Percentiles rank a stretch among this genome's conserved stretches.
These are phyloP conservation scores for Podocnemis expansa DNA, from an alignment of 2,113 vertebrate genomes.

Conservation along the genomic window DNA sequence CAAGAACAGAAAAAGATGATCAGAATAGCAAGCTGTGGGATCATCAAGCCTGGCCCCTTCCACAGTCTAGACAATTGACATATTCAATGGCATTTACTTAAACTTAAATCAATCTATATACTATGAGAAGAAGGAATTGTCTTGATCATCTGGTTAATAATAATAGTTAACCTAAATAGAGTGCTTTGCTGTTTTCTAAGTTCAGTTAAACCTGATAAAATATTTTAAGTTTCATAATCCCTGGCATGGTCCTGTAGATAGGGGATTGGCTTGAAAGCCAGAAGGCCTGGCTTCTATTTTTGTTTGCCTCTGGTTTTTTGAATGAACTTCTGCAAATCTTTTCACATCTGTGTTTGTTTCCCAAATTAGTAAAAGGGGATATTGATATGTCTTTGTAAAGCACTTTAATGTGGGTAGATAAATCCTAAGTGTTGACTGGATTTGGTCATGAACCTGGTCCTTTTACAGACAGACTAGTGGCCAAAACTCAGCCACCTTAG, in stretches of 20 bases:
- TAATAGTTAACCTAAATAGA: neutral
- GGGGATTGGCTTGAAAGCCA: neutral
- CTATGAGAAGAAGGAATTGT: neutral
- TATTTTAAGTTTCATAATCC: neutral
- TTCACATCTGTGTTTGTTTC: neutral
- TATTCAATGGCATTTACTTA: neutral
- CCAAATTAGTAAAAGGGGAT: neutral
- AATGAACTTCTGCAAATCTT: neutral
- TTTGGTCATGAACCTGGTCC: neutral
- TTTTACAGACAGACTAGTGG: neutral
- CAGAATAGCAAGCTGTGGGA: neutral
- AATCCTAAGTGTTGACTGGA: neutral
- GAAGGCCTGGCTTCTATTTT: neutral
- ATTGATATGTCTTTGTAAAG: neutral
- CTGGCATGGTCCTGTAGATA: neutral
- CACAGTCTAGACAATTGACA: neutral
- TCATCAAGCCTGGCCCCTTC: neutral
- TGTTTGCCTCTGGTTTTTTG: neutral
- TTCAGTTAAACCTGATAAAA: neutral
- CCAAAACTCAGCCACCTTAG: neutral
- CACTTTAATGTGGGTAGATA: neutral
- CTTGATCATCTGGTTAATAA: neutral
- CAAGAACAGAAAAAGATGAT: neutral
- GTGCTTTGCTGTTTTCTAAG: neutral
- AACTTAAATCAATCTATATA: neutral